Evolutionary conservation across 1,140 invertebrate species (phyloP).

Genomic region (Pogonognathellus flavescens): DNA sequence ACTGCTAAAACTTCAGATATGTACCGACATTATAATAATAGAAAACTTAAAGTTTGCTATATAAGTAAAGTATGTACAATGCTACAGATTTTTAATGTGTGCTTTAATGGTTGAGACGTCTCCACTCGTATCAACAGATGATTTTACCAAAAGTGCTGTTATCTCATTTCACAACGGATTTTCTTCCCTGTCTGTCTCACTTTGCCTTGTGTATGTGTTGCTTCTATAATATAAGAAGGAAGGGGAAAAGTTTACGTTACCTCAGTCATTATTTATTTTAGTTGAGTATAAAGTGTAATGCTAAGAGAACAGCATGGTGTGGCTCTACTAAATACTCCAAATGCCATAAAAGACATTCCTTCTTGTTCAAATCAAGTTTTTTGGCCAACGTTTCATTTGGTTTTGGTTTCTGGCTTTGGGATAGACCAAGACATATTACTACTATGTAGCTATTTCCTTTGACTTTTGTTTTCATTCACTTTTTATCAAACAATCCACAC

Average conservation of each 20-base stretch:
- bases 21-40: not conserved
- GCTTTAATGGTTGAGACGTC: constrained; percentile 1
- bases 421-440: not conserved
- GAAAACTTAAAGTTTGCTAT: not conserved
- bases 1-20: not conserved
- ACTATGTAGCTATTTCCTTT: not conserved
- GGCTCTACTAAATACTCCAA: not conserved
- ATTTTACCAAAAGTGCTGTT: constrained; percentile 16
- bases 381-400: constrained; percentile 36
- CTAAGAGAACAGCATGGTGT: too few species aligned
- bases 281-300: too few species aligned
- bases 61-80: not conserved
- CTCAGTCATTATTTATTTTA: too few species aligned
- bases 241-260: not conserved
- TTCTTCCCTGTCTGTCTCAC: not conserved
- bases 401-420: constrained; percentile 13
- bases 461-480: constrained; percentile 17
- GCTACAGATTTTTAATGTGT: too few species aligned
- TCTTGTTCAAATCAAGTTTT: not conserved
- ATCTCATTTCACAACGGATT: constrained; percentile 5
- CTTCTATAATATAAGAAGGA: not conserved
- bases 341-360: not conserved
- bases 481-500: not conserved
- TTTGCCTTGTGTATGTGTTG: not conserved
- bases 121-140: not conserved